A percentile compares a stretch with the other conserved stretches of the same genome.
Evolutionary conservation across 2,888 invertebrate species (phyloP).

Genomic region (Abscondita cerata): DNA sequence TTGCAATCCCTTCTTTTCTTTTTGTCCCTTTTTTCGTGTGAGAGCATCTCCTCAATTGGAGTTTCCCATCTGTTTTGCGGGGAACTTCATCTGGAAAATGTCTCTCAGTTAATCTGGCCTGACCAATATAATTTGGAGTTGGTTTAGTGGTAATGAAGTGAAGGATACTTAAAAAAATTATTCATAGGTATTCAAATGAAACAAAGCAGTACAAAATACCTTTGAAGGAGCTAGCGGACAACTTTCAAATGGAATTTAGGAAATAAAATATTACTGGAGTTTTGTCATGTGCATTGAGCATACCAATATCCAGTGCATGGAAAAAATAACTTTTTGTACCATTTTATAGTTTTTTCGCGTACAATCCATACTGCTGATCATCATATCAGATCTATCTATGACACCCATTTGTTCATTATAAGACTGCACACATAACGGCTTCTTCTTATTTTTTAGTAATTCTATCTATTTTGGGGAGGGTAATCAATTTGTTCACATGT

Average conservation of each 20-base stretch:
- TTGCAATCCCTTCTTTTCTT: neutral
- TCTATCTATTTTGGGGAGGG: neutral
- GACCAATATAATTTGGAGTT: no score
- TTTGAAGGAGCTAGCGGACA: neutral
- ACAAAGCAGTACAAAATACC: constrained; percentile 1
- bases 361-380: neutral
- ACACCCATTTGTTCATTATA: neutral
- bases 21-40: neutral
- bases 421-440: neutral
- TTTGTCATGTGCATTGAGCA: neutral
- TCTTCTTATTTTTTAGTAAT: neutral
- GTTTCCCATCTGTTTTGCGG: no score
- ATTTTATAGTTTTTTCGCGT: neutral
- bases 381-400: neutral
- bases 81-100: no score
- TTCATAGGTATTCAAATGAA: neutral
- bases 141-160: no score
- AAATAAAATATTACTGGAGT: neutral
- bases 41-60: neutral
- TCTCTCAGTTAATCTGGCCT: no score
- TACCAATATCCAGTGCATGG: neutral
- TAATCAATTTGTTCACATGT: neutral
- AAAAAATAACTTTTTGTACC: constrained; percentile 1
- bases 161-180: no score
- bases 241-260: no score